These are phyloP conservation scores for Drosophila nasuta DNA, from an alignment of 1,140 invertebrate genomes.

Conservation along the genomic window DNA sequence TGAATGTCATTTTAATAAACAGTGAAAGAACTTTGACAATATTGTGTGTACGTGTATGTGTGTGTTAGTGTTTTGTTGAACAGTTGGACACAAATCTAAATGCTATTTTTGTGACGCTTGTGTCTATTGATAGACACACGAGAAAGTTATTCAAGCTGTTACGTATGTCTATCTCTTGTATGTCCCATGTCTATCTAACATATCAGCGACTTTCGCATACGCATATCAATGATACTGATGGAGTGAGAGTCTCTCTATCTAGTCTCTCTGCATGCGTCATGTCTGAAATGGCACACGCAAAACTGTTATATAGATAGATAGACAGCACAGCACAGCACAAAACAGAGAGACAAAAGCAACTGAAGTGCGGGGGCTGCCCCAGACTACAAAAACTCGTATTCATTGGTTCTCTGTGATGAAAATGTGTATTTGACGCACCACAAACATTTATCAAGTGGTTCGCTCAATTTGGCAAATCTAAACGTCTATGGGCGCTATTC, in stretches of 20 bases:
- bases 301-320: slow-evolving; percentile 23
- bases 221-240: not conserved
- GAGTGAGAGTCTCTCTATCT: slow-evolving; percentile 11
- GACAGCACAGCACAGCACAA: slow-evolving; percentile 3
- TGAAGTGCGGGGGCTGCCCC: not conserved
- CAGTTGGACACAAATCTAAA: slow-evolving; percentile 53
- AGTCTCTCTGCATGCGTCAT: slow-evolving; percentile 50
- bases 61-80: slow-evolving; percentile 12
- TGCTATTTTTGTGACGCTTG: slow-evolving; percentile 69
- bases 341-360: not conserved
- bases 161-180: slow-evolving; percentile 17
- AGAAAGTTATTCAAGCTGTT: slow-evolving; percentile 48
- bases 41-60: slow-evolving; percentile 45
- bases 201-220: slow-evolving; percentile 18
- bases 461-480: slow-evolving; percentile 58
- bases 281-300: slow-evolving; percentile 35
- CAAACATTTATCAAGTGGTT: slow-evolving; percentile 62
- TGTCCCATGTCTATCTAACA: slow-evolving; percentile 15
- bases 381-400: not conserved
- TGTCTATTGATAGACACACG: slow-evolving; percentile 64
- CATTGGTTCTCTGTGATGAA: slow-evolving; percentile 15
- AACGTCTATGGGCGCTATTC: slow-evolving; percentile 38
- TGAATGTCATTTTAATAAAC: slow-evolving; percentile 75
- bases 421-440: slow-evolving; percentile 49
- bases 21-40: slow-evolving; percentile 68